Evolutionary conservation across 2,113 vertebrate species (phyloP), one percentile per base, ranked within the genome.

Genomic region (Notarius quadriscutis): DNA sequence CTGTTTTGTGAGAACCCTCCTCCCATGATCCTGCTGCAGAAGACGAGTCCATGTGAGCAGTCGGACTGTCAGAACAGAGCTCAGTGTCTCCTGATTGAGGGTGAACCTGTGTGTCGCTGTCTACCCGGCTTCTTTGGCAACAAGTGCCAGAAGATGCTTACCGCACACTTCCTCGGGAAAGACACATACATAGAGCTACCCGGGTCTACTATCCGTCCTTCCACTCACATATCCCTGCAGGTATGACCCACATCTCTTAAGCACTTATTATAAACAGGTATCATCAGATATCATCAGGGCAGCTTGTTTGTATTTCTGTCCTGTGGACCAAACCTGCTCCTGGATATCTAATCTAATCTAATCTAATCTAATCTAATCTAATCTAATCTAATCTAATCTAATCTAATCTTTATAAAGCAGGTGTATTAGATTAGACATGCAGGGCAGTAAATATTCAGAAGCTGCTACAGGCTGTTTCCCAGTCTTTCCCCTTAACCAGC

Each of bases 1-100:
- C 95, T 96, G 30, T 96, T 98, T 92, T 99, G 98, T 10, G 97
- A 99, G 94, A 97, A 97, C 55, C 97, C 97, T 1, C 98, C 97
- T 0, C 98, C 98, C 1, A 99, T 99, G 98, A 97, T 99, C 91
- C 93, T 99, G 92, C 97, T 99, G 79, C 98, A 99, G 94, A 99
- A 99, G 94, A 99, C 98, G 1, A 99, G 98, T 92, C 98, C 98
- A 0, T 99, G 98, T 0, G 98, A 99, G 92, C 95, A 99, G 85
- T 96, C 96, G 0, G 98, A 99, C 72, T 99, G 98, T 93, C 97
- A 98, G 94, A 97, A 99, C 0, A 96, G 97, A 0, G 97, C 97
- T 0, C 97, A 97, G 93, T 99, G 98, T 94, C 95, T 99, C 25
- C 93, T 97, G 34, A 94, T 92, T 0, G 95, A 97, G 8, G 96